phyloP scores from a whole-genome alignment of 2,113 vertebrate genomes.

The Crotalus tigris region DNA sequence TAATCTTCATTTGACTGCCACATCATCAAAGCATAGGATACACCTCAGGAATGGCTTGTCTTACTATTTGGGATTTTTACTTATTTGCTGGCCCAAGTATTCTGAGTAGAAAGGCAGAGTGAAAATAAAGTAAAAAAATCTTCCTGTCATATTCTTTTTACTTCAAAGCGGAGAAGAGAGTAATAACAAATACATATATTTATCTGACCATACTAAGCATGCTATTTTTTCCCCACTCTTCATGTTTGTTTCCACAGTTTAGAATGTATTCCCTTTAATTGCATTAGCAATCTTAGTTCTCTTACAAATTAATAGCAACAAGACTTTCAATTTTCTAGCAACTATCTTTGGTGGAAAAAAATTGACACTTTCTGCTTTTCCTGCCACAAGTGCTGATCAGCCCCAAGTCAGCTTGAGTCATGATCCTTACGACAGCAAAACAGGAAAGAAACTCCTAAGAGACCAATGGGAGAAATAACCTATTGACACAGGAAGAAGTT shows the following conservation, averaged over 20 bases:
- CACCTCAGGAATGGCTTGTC: not conserved
- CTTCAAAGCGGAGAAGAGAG: not conserved
- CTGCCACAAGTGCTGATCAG: not conserved
- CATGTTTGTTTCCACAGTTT: not conserved
- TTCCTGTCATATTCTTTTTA: not conserved
- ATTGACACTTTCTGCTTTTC: not conserved
- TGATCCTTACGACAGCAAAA: not conserved
- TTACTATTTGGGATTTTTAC: not conserved
- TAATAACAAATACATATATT: not conserved
- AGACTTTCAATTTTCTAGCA: not conserved
- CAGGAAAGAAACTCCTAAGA: not conserved
- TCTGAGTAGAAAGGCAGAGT: not conserved
- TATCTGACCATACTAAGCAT: not conserved
- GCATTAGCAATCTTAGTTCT: not conserved
- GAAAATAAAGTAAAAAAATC: not conserved
- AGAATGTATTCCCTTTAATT: not conserved
- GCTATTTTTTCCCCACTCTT: not conserved
- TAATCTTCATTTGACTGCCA: not conserved
- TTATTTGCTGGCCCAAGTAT: not conserved
- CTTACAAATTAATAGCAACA: not conserved
- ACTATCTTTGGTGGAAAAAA: too few relatives aligned
- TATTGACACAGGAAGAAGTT: not conserved
- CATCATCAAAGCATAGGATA: not conserved
- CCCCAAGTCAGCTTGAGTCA: not conserved
- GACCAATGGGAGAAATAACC: not conserved